Percentiles rank a stretch among this genome's conserved stretches.
Evolutionary conservation across 2,113 vertebrate species (phyloP).

Genomic region (human (Homo sapiens)): GRCh38 chr3:164069501-164070000

Average conservation of each 20-base stretch:
- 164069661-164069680: not conserved
- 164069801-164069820: not conserved
- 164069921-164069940: not conserved
- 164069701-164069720: not conserved
- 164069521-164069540: too few relatives aligned
- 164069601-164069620: not conserved
- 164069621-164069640: not conserved
- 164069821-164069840: not conserved
- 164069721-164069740: not conserved
- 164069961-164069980: not conserved
- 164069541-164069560: fast-evolving
- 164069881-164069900: not conserved
- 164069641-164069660: not conserved
- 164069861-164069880: not conserved
- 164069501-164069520: too few relatives aligned
- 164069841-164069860: not conserved
- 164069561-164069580: not conserved
- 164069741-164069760: not conserved
- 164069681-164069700: not conserved
- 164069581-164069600: not conserved
- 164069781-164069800: not conserved
- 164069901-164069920: not conserved
- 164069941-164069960: not conserved
- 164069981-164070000: not conserved
- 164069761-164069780: not conserved